Evolutionary conservation across 2,113 vertebrate species (phyloP).

Genomic region (Tenebrosternarchus preto): DNA sequence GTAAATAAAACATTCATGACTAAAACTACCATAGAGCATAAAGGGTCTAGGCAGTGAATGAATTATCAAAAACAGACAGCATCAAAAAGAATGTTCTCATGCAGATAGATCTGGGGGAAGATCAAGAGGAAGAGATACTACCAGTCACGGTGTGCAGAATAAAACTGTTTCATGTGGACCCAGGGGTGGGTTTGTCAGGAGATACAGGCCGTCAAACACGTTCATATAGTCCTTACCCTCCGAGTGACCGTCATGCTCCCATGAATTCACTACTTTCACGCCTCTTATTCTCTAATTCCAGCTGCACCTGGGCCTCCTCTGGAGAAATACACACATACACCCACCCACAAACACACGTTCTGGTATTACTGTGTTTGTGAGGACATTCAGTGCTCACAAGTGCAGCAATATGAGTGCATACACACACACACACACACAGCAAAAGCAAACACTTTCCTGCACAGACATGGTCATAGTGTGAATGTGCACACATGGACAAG

Average conservation of each 20-base stretch:
- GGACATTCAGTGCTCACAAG: constrained; percentile 11
- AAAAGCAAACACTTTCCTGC: background rate
- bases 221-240: constrained; percentile 50
- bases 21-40: background rate
- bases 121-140: constrained; percentile 44
- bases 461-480: background rate
- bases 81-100: background rate
- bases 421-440: background rate
- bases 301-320: constrained; percentile 59
- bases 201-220: constrained; percentile 51
- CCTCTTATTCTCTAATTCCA: constrained; percentile 64
- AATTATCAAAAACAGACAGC: background rate
- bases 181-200: constrained; percentile 41
- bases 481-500: background rate
- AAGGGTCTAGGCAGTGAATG: background rate
- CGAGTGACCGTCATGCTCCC: constrained; percentile 57
- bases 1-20: no score
- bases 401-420: background rate
- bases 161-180: constrained; percentile 53
- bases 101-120: background rate
- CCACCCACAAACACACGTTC: constrained; percentile 14
- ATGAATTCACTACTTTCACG: constrained; percentile 62
- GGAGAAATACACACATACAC: constrained; percentile 36
- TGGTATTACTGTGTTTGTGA: constrained; percentile 5
- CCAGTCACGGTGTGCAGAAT: constrained; percentile 46